Conservation (phyloP, 2,888 invertebrate genomes). For the Heliothis peltigera region DNA sequence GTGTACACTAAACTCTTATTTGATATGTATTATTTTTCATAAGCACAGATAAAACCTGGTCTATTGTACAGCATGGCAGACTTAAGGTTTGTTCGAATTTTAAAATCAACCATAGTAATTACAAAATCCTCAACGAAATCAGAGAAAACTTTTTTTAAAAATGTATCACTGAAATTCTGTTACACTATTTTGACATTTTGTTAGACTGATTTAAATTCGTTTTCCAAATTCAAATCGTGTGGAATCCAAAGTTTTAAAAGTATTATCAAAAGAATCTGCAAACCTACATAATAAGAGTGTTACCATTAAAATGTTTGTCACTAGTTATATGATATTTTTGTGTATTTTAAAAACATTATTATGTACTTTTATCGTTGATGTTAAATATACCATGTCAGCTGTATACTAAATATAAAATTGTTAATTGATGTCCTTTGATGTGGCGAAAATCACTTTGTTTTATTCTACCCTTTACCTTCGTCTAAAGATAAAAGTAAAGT, state of each 20-base stretch:
- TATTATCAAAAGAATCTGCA: background rate
- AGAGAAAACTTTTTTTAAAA: too few species aligned
- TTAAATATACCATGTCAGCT: slow-evolving; percentile 14
- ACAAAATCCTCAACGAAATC: too few species aligned
- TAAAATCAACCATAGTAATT: background rate
- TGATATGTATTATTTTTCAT: too few species aligned
- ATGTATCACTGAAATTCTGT: too few species aligned
- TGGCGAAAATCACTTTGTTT: slow-evolving; percentile 20
- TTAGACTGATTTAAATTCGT: too few species aligned
- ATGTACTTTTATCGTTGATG: slow-evolving; percentile 35
- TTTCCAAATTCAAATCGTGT: too few species aligned
- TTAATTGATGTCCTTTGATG: slow-evolving; percentile 28
- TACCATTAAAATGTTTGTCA: slow-evolving; percentile 11
- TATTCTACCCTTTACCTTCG: background rate
- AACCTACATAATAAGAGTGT: background rate
- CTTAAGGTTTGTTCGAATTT: too few species aligned
- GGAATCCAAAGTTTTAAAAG: background rate
- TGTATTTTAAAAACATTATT: slow-evolving; percentile 32
- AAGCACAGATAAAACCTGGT: too few species aligned
- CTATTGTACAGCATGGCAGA: too few species aligned
- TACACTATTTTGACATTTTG: too few species aligned
- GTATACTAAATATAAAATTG: slow-evolving; percentile 8
- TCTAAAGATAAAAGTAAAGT: background rate
- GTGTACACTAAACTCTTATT: too few species aligned
- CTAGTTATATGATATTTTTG: slow-evolving; percentile 32